These are phyloP conservation scores for Diphyllodes magnificus DNA, from an alignment of 2,113 vertebrate genomes.

Conservation along the genomic window DNA sequence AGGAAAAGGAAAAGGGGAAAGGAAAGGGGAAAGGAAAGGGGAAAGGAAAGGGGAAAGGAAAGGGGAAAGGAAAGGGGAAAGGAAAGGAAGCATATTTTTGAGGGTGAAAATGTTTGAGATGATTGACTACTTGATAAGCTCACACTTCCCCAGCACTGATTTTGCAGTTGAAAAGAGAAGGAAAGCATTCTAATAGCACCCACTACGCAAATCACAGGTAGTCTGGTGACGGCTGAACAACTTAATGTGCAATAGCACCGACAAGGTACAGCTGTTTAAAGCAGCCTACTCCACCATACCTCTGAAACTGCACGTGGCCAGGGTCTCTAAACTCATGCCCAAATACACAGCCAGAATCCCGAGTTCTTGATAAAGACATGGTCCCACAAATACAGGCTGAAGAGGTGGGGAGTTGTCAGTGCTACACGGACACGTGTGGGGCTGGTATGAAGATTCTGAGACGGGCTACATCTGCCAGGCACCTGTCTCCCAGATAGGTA, in stretches of 20 bases:
- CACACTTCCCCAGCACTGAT: background rate
- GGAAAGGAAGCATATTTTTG: background rate
- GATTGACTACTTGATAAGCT: background rate
- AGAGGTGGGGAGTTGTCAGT: background rate
- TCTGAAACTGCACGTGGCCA: background rate
- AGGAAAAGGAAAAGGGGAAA: no score
- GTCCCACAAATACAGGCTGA: rapidly evolving
- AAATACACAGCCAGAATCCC: background rate
- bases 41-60: background rate
- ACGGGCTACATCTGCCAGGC: rapidly evolving
- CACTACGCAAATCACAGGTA: background rate
- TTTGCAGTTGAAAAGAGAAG: background rate
- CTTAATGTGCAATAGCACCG: background rate
- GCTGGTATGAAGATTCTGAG: background rate
- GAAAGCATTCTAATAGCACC: background rate
- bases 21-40: background rate
- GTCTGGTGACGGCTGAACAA: no score
- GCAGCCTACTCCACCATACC: background rate
- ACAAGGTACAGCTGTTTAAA: background rate
- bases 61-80: background rate
- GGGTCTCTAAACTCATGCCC: rapidly evolving
- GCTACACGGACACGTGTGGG: rapidly evolving
- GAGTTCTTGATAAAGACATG: background rate
- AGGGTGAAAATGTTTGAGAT: background rate
- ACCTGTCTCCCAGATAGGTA: background rate